A percentile compares a stretch with the other conserved stretches of the same genome.
Conservation (phyloP, 2,113 vertebrate genomes). For the Oxyura jamaicensis region DNA sequence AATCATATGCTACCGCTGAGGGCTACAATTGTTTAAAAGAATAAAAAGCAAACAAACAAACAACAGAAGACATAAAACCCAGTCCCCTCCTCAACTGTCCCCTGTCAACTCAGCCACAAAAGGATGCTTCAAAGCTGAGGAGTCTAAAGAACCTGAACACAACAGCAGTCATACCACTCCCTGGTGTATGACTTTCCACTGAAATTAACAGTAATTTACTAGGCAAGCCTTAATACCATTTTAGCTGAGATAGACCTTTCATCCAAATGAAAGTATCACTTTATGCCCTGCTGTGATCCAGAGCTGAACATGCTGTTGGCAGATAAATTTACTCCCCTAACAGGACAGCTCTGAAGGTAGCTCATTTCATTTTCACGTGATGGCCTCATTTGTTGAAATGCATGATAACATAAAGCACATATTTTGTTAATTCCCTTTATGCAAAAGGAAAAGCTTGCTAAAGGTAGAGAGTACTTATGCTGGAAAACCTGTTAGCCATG, state of each 20-base stretch:
- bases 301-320: not conserved
- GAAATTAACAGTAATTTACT: not conserved
- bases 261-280: not conserved
- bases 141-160: not conserved
- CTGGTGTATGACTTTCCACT: not conserved
- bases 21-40: not conserved
- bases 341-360: not conserved
- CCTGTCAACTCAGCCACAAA: not conserved
- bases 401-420: not conserved
- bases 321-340: not conserved
- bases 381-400: not conserved
- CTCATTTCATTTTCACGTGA: not conserved
- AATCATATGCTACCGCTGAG: not conserved
- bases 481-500: not conserved
- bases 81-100: fast-evolving
- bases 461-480: not conserved
- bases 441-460: not conserved
- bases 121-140: not conserved
- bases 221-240: not conserved
- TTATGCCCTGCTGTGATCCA: not conserved
- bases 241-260: not conserved
- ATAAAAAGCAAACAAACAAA: not conserved
- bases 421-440: not conserved
- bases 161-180: not conserved
- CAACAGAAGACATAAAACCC: not conserved